phyloP scores from a whole-genome alignment of 1,140 invertebrate genomes.

The Yoshiicerus persimilis region DNA sequence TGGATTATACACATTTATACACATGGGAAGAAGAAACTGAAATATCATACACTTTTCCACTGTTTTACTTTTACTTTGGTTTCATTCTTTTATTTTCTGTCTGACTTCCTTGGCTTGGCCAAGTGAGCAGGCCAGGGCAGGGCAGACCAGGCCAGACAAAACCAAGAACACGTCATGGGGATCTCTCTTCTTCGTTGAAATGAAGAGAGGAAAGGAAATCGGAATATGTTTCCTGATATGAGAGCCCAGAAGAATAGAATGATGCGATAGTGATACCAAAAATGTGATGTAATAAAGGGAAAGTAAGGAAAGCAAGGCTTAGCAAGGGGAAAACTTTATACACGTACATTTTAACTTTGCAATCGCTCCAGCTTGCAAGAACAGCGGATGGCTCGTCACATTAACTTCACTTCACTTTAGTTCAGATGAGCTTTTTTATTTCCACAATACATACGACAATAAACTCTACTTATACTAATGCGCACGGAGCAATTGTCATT shows the following conservation, averaged over 20 bases:
- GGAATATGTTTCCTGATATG: neutral
- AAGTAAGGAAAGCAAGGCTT: neutral
- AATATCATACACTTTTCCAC: neutral
- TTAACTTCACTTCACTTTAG: no score
- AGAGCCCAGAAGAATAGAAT: neutral
- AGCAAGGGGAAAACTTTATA: neutral
- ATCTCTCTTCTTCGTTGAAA: neutral
- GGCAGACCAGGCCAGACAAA: neutral
- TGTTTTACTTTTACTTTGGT: neutral
- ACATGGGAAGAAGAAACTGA: no score
- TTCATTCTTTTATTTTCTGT: neutral
- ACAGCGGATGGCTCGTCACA: no score
- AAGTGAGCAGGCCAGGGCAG: neutral
- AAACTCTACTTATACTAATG: no score
- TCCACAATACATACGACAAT: no score
- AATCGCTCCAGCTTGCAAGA: no score
- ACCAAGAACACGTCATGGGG: neutral
- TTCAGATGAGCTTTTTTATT: no score
- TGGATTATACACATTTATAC: no score
- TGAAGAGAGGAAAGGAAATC: neutral
- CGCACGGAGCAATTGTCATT: no score
- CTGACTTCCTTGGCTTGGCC: neutral
- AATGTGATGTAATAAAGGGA: neutral
- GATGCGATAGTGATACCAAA: neutral
- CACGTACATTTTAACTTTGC: neutral